Evolutionary conservation across 2,888 invertebrate species (phyloP), one percentile per base, ranked within the genome.

Genomic region (Atethmia centrago): DNA sequence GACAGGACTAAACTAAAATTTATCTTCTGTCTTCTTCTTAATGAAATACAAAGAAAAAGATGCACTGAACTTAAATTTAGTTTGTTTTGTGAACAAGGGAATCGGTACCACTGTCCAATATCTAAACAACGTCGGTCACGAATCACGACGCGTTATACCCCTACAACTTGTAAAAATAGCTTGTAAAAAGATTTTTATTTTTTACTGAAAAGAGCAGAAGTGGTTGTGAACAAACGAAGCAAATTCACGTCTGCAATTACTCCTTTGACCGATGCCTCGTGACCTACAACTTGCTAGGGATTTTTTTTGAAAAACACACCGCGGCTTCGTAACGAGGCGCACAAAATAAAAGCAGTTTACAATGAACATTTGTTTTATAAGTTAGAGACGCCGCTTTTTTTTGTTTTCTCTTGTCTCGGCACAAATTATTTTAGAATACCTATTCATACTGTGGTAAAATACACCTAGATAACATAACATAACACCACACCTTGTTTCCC

Each of bases 191-290:
- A 28, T 49, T 51, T 51, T 4, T 16, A n/a, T 63, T n/a, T 36
- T 25, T 47, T 42, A 51, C 8, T 21, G 25, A n/a, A 61, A 31
- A 45, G 19, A 56, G 25, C 14, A n/a, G 14, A 28, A 25, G 16
- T 49, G 21, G n/a, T 51, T 45, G 9, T 61, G 53, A 70, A 77
- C 49, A 65, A 77, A n/a, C 42, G 19, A 62, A 51, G 51, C 14
- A 25, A 25, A 28, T 5, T 51, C n/a, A 45, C 71, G 12, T 51
- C 5, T n/a, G 21, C 19, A 25, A 56, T 49, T 36, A 62, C 25
- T 28, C 45, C 49, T 55, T 36, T 56, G 25, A 45, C 31, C 31
- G 31, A 51, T 5, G 25, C 31, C 1, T 40, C 21, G 16, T 36
- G 25, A 40, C 19, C 45, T 25, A 19, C 10, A 65, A 58, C 64